Conservation (phyloP, 1,140 invertebrate genomes). For the Phenacoccus solenopsis region DNA sequence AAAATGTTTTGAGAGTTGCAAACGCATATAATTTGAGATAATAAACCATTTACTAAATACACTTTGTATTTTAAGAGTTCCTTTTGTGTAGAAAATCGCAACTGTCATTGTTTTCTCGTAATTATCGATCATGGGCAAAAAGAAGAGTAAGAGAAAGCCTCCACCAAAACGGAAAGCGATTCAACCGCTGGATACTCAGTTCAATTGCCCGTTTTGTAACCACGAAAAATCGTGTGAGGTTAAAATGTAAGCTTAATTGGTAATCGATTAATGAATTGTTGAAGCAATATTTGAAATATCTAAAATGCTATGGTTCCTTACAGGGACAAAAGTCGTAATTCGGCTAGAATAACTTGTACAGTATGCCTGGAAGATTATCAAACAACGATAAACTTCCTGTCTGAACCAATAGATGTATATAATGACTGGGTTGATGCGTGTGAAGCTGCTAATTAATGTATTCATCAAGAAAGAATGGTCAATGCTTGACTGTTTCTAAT, state of each 20-base stretch:
- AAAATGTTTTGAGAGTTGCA: too few species aligned
- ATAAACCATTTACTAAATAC: too few species aligned
- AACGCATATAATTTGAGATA: too few species aligned
- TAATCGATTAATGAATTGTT: background rate
- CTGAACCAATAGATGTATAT: conserved; percentile 96
- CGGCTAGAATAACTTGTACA: conserved; percentile 82
- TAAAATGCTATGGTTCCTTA: conserved; percentile 33
- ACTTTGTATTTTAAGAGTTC: too few species aligned
- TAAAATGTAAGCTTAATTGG: conserved; percentile 92
- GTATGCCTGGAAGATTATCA: conserved; percentile 96
- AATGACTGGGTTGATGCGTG: conserved; percentile 99
- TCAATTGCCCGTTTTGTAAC: conserved; percentile 99
- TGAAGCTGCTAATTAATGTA: conserved; percentile 71
- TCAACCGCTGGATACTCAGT: conserved; percentile 85
- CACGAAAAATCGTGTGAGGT: conserved; percentile 99
- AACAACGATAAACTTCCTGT: conserved; percentile 89
- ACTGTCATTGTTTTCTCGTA: background rate
- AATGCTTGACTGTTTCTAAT: too few species aligned
- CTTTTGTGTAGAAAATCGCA: too few species aligned
- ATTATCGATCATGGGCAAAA: conserved; percentile 81
- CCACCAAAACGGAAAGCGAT: conserved; percentile 89
- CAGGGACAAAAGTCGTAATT: conserved; percentile 87
- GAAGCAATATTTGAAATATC: background rate
- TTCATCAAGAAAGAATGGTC: too few species aligned
- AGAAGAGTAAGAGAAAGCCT: conserved; percentile 94